Evolutionary conservation across 2,888 invertebrate genomes (phyloP), one percentile per base, ranked within the genome.

Genomic region (Cheilosia variabilis): DNA sequence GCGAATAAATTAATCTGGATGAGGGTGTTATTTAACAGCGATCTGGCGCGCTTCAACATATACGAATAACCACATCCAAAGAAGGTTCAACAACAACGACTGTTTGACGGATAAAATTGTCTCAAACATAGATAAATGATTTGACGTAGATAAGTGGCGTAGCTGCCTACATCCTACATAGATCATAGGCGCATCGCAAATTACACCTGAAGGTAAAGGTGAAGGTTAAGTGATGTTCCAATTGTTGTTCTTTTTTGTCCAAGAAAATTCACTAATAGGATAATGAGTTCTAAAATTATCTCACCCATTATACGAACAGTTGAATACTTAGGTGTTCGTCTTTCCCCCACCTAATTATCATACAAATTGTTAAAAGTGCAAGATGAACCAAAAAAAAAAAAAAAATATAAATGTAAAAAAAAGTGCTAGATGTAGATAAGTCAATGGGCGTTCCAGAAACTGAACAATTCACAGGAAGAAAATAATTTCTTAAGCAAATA

Each of bases 1-100:
- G 75, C 71, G 75, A 79, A 80, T 84, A 80, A 84, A 84, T 80
- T 80, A 84, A 76, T 84, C 60, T 55, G 62, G 15, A 63, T 13
- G 43, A 34, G 50, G 72, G 47, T 65, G 37, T 83, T 73, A 73
- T 77, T 76, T 76, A 76, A 81, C 76, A 82, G 58, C 17, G 27
- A 65, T 65, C 53, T 37, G 60, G 17, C 47, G 75, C 22, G 57
- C 41, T 62, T 45, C n/a, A 15, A 73, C 27, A 27, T 27, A 4
- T 43, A 81, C 34, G 58, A 55, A 31, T 50, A 50, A 57, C 37
- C 22, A 45, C 57, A 52, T 27, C 13, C 52, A 63, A 41, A 24
- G 55, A 73, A 19, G 45, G 47, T n/a, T 63, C 47, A 24, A 13
- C 52, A 22, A 27, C 31, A 15, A 22, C 27, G 6, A 27, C 27